Evolutionary conservation across 92 coral and sea anemone species (phyloP).

Genomic region (Phenganax subtilis): DNA sequence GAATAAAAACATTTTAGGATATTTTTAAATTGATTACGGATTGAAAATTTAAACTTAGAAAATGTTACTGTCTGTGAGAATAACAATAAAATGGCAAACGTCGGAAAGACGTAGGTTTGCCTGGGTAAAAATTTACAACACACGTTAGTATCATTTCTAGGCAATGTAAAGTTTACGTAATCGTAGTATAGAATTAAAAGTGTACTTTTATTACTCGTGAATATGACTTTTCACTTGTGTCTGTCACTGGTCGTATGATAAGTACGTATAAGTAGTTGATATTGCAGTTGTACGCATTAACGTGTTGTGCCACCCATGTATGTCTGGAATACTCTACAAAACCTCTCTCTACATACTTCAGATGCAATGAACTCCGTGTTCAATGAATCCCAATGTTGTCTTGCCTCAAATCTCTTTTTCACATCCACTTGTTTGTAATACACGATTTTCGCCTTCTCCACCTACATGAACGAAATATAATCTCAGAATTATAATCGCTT

Average conservation of each 20-base stretch:
- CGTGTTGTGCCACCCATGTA: slow-evolving; percentile 46
- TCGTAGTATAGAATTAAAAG: background rate
- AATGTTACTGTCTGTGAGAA: no score
- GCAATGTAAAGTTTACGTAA: no score
- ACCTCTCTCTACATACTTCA: slow-evolving; percentile 65
- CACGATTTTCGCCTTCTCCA: slow-evolving; percentile 61
- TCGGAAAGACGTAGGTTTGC: no score
- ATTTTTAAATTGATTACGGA: slow-evolving; percentile 1
- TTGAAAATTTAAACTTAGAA: background rate
- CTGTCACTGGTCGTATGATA: background rate
- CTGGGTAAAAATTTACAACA: no score
- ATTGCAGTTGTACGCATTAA: background rate
- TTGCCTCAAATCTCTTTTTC: slow-evolving; percentile 64
- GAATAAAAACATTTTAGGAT: slow-evolving; percentile 7
- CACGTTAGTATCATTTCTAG: no score
- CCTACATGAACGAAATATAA: slow-evolving; percentile 46
- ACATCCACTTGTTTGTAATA: slow-evolving; percentile 64
- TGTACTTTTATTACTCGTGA: background rate
- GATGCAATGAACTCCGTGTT: slow-evolving; percentile 68
- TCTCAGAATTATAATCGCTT: no score
- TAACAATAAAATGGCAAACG: no score
- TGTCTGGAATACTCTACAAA: slow-evolving; percentile 78
- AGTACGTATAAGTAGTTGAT: background rate
- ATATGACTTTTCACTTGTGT: background rate
- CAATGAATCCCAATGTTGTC: slow-evolving; percentile 76